Evolutionary conservation across 2,888 invertebrate genomes (phyloP).

Genomic region (Drosophila neutralis): DNA sequence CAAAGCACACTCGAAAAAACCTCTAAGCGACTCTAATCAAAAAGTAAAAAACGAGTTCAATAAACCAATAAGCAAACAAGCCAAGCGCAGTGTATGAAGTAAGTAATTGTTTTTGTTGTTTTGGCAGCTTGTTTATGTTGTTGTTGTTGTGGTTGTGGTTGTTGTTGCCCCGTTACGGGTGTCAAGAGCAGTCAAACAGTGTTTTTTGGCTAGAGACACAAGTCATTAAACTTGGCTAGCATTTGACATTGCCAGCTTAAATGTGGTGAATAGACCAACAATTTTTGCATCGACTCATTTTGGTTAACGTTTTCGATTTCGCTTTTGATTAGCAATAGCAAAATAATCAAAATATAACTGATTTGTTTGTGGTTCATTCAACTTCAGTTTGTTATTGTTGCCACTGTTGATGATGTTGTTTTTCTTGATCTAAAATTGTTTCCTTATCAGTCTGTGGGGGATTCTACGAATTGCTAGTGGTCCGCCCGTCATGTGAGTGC

Average conservation of each 20-base stretch:
- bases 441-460: slow-evolving; percentile 55
- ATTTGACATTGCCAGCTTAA: slow-evolving; percentile 73
- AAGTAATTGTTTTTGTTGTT: slow-evolving; percentile 42
- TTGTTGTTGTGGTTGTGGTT: neutral
- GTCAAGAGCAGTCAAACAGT: slow-evolving; percentile 69
- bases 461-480: slow-evolving; percentile 38
- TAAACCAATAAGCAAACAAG: slow-evolving; percentile 60
- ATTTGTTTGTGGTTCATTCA: slow-evolving; percentile 60
- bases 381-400: slow-evolving; percentile 31
- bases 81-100: slow-evolving; percentile 45
- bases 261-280: slow-evolving; percentile 38
- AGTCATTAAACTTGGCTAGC: slow-evolving; percentile 75
- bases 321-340: slow-evolving; percentile 42
- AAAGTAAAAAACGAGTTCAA: slow-evolving; percentile 71
- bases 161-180: slow-evolving; percentile 52
- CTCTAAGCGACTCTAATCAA: slow-evolving; percentile 65
- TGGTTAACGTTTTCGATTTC: slow-evolving; percentile 37
- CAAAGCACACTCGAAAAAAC: slow-evolving; percentile 38
- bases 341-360: slow-evolving; percentile 22
- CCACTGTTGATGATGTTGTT: slow-evolving; percentile 13
- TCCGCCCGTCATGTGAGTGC: slow-evolving; percentile 33
- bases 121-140: neutral
- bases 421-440: slow-evolving; percentile 32
- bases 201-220: slow-evolving; percentile 42
- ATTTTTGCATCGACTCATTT: slow-evolving; percentile 30